Conservation (phyloP, 2,797 vertebrate species). For the Distichodus sexfasciatus region DNA sequence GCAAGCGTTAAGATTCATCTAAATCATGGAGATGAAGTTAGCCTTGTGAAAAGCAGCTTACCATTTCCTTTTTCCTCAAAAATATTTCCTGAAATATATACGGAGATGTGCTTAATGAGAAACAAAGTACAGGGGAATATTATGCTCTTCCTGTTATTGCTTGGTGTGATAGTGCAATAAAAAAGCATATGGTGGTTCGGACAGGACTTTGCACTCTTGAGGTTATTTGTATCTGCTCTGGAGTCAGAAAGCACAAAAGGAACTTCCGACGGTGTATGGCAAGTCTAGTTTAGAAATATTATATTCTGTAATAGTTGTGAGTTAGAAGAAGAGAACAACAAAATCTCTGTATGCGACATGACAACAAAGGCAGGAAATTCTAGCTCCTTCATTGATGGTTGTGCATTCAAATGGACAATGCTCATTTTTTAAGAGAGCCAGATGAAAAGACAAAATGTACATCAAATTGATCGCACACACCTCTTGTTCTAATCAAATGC, state of each 20-base stretch:
- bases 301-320: background rate
- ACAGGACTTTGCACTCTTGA: constrained; percentile 44
- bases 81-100: background rate
- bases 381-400: background rate
- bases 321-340: background rate
- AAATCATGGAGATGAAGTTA: background rate
- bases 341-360: background rate
- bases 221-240: constrained; percentile 11
- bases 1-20: too few relatives aligned
- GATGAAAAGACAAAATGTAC: background rate
- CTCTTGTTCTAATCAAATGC: background rate
- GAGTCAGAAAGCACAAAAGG: too few relatives aligned
- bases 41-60: background rate
- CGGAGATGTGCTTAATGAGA: background rate
- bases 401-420: too few relatives aligned
- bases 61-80: background rate
- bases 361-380: background rate
- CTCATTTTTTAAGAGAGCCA: background rate
- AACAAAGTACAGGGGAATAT: background rate
- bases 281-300: background rate
- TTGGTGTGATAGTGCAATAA: constrained; percentile 16
- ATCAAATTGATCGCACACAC: background rate
- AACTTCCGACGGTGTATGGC: too few relatives aligned
- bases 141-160: background rate
- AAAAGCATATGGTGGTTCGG: background rate